phyloP scores from a whole-genome alignment of 2,888 invertebrate genomes.

The Diadegma fenestrale region DNA sequence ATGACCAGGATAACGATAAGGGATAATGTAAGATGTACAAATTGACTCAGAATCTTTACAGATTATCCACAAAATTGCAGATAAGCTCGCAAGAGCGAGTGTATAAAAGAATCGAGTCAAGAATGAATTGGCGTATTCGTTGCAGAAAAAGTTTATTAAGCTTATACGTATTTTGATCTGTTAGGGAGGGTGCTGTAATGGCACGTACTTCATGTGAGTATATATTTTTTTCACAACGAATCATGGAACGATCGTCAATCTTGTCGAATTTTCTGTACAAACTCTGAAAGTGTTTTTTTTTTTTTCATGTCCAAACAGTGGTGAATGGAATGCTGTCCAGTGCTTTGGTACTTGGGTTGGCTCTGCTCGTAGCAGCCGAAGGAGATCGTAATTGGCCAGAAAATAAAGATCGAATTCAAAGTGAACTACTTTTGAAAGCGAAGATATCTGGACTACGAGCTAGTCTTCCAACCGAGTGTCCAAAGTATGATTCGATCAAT shows the following conservation, averaged over 20 bases:
- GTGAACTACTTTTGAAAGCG: neutral
- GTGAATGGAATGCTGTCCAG: slow-evolving; percentile 7
- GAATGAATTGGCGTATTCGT: neutral
- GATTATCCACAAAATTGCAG: neutral
- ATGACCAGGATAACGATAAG: neutral
- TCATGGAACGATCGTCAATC: neutral
- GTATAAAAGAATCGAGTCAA: slow-evolving; percentile 49
- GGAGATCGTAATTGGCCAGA: slow-evolving; percentile 11
- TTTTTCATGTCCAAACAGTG: slow-evolving; percentile 17
- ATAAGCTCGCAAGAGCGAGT: slow-evolving; percentile 16
- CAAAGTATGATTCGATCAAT: slow-evolving; percentile 52
- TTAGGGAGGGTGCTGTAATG: neutral
- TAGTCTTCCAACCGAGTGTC: slow-evolving; percentile 67
- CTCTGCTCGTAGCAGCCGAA: neutral
- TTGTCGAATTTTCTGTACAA: neutral
- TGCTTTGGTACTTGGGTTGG: slow-evolving; percentile 1
- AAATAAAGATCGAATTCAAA: neutral
- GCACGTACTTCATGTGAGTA: slow-evolving; percentile 44
- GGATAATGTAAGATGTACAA: neutral
- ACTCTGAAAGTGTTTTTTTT: slow-evolving; percentile 15
- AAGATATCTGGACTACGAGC: neutral
- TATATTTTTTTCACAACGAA: neutral
- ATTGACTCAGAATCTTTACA: neutral
- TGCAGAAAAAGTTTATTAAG: neutral
- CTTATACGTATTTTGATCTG: neutral